Percentiles rank a stretch among this genome's conserved stretches.
Conservation (phyloP, 1,140 invertebrate genomes). For the Dreissena polymorpha region DNA sequence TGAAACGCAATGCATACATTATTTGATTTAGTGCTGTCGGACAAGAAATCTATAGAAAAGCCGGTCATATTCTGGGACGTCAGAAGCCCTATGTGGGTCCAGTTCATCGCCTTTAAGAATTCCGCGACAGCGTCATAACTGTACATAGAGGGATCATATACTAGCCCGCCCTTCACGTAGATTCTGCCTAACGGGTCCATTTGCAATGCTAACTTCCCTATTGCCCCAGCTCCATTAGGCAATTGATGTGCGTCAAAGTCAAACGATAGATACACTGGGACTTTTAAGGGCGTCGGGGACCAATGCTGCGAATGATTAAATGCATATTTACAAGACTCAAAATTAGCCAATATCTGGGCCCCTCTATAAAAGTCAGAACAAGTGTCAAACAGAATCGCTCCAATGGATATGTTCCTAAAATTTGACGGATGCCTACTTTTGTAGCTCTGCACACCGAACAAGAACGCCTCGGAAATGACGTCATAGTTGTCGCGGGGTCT, state of each 20-base stretch:
- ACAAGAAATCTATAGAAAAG: neutral
- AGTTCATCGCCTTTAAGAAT: conserved; percentile 23
- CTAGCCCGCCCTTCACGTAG: neutral
- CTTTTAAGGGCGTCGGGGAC: conserved; percentile 45
- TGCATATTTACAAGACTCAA: conserved; percentile 64
- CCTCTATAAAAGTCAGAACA: conserved; percentile 60
- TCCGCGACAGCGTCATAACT: conserved; percentile 35
- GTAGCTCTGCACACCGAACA: conserved; percentile 65
- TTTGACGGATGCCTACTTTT: conserved; percentile 60
- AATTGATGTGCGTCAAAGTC: no score
- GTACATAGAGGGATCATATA: conserved; percentile 20
- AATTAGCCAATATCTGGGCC: conserved; percentile 62
- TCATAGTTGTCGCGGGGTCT: conserved; percentile 80
- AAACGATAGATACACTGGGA: conserved; percentile 58
- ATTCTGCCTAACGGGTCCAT: conserved; percentile 10
- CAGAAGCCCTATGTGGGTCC: conserved; percentile 49
- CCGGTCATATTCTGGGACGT: conserved; percentile 16
- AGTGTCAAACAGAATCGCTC: conserved; percentile 66
- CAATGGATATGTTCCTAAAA: conserved; percentile 59
- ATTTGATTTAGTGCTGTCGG: neutral
- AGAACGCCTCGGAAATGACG: conserved; percentile 60
- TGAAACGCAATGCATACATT: conserved; percentile 27
- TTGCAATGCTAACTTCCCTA: conserved; percentile 29
- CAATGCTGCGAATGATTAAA: conserved; percentile 15
- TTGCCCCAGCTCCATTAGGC: neutral